Percentiles rank a stretch among this genome's conserved stretches.
Conservation (phyloP, 2,888 invertebrate species). For the Pristionchus fissidentatus region DNA sequence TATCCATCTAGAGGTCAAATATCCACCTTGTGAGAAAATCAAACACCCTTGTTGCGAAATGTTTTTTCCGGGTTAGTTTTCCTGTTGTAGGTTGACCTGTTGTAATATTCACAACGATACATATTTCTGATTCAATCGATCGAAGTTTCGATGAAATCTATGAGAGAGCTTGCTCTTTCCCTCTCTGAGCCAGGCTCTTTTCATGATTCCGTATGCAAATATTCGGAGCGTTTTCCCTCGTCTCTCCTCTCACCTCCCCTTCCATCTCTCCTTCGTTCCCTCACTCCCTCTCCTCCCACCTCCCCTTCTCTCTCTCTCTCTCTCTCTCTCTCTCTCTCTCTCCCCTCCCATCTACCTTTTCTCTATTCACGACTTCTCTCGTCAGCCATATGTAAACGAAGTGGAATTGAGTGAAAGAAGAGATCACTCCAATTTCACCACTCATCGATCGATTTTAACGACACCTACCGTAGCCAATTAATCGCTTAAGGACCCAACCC, state of each 20-base stretch:
- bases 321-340: background rate
- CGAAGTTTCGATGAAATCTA: background rate
- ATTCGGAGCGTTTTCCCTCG: conserved; percentile 6
- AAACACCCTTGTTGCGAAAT: too few relatives aligned
- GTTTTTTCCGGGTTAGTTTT: too few relatives aligned
- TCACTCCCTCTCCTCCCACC: background rate
- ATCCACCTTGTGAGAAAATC: too few relatives aligned
- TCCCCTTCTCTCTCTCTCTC: background rate
- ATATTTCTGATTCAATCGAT: background rate
- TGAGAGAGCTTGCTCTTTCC: conserved; percentile 31
- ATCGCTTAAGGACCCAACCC: too few relatives aligned
- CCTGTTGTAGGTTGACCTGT: too few relatives aligned
- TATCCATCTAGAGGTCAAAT: too few relatives aligned
- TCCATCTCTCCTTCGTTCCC: background rate
- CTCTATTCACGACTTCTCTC: conserved; percentile 43
- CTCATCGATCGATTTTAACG: background rate
- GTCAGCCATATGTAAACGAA: conserved; percentile 48
- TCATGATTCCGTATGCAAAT: conserved; percentile 48
- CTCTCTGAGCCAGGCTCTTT: conserved; percentile 35
- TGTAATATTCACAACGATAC: too few relatives aligned
- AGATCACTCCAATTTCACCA: conserved; percentile 43
- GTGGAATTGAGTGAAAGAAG: conserved; percentile 7
- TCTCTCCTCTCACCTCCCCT: conserved; percentile 16
- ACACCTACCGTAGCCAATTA: background rate
- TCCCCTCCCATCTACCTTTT: conserved; percentile 11